Evolutionary conservation across 2,888 invertebrate genomes (phyloP), one percentile per base, ranked within the genome.

Genomic region (Marronus borbonicus): DNA sequence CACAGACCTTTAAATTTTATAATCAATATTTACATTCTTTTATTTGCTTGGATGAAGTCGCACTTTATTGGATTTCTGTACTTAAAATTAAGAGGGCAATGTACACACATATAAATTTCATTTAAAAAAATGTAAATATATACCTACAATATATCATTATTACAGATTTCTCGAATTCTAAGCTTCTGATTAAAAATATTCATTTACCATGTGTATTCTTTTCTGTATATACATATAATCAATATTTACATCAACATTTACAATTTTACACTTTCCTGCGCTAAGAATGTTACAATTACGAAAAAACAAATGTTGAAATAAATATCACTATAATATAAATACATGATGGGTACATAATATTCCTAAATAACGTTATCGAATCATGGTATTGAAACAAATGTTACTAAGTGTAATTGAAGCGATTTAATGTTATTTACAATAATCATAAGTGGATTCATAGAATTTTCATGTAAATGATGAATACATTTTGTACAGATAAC

Each of bases 1-100:
- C 85, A 84, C 83, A 84, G 84, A 85, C 85, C 84, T 84, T 81
- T 80, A 81, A 80, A 79, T 79, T 74, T 52, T 65, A 78, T 75
- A 77, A 64, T 78, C 70, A 64, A 69, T 76, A 79, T 79, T 75
- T 79, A 79, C 79, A 79, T 55, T 20, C 1, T 70, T 78, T 39
- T 76, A 66, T 68, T 68, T 68, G 58, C 68, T 55, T 58, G 68
- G 39, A 76, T 76, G 44, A 68, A 68, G 66, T 68, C 49, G 72
- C 60, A 74, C 72, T 74, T 74, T 74, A 74, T 62, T 49, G 60
- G 72, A 74, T 74, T 36, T 60, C 60, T 20, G 20, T 44, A 58
- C 72, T 44, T 68, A 70, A 70, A 44, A 69, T 70, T 64, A 70
- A 70, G n/a, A 77, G 64, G n/a, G 66, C 64, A 50, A 62, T 74